Percentiles rank a stretch among this genome's conserved stretches.
Conservation (phyloP, 2,888 invertebrate genomes). For the Stratiomys singularior region DNA sequence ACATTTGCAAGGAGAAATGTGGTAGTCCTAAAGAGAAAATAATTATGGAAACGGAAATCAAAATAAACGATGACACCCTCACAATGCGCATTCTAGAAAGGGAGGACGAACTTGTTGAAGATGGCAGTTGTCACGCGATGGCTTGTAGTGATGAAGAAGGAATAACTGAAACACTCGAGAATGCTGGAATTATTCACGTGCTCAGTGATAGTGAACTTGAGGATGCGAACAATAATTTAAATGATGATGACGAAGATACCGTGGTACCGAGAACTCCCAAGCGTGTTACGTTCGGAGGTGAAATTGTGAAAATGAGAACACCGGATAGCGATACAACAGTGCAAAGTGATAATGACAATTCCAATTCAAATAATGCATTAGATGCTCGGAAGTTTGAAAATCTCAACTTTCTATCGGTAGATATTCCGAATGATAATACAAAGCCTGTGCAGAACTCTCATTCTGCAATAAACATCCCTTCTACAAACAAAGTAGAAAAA, state of each 20-base stretch:
- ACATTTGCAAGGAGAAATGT: not conserved
- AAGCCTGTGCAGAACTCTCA: conserved; percentile 57
- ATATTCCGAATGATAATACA: conserved; percentile 64
- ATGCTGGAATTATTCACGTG: conserved; percentile 69
- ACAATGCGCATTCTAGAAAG: conserved; percentile 84
- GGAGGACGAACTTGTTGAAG: conserved; percentile 24
- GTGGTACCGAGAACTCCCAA: conserved; percentile 71
- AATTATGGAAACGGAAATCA: conserved; percentile 84
- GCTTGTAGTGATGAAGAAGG: conserved; percentile 63
- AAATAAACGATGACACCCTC: conserved; percentile 82
- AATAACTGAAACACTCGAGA: conserved; percentile 55
- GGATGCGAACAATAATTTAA: conserved; percentile 61
- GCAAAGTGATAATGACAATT: conserved; percentile 69
- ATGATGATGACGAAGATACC: conserved; percentile 44
- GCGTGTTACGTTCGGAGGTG: conserved; percentile 87
- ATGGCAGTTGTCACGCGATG: conserved; percentile 49
- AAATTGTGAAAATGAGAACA: conserved; percentile 84
- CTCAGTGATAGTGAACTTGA: conserved; percentile 72
- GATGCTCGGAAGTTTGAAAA: conserved; percentile 50
- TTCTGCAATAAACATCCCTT: not conserved
- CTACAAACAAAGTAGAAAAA: not conserved
- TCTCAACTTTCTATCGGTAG: conserved; percentile 58
- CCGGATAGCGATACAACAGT: conserved; percentile 81
- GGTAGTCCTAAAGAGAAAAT: conserved; percentile 68
- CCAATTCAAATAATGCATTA: not conserved